Evolutionary conservation across 1,140 invertebrate genomes (phyloP).

Genomic region (Cydia fagiglandana): DNA sequence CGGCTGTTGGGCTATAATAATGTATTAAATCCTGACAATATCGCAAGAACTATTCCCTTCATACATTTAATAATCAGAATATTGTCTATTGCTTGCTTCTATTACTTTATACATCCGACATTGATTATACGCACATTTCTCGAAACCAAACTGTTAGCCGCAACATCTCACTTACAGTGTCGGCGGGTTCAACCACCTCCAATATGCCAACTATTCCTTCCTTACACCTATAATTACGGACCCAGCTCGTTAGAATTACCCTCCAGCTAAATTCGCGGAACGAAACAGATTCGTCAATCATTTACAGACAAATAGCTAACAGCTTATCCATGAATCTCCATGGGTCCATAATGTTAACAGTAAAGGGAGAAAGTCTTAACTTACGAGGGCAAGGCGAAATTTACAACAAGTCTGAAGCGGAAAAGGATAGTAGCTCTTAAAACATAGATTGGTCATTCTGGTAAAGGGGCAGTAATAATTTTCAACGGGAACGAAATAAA

Average conservation of each 20-base stretch:
- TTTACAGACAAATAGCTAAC: conserved; percentile 31
- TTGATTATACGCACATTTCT: neutral
- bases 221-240: conserved; percentile 22
- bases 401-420: conserved; percentile 23
- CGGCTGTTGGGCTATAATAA: too few relatives aligned
- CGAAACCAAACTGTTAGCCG: neutral
- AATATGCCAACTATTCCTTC: conserved; percentile 15
- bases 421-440: conserved; percentile 33
- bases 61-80: too few relatives aligned
- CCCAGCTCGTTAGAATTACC: conserved; percentile 15
- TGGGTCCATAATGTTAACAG: conserved; percentile 40
- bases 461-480: conserved; percentile 35
- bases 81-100: too few relatives aligned
- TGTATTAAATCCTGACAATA: too few relatives aligned
- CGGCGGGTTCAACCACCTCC: conserved; percentile 20
- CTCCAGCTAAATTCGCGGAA: conserved; percentile 28
- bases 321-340: conserved; percentile 30
- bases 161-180: conserved; percentile 25
- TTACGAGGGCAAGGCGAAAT: conserved; percentile 42
- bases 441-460: conserved; percentile 36
- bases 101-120: neutral
- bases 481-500: conserved; percentile 32
- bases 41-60: too few relatives aligned
- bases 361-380: conserved; percentile 33
- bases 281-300: conserved; percentile 30